phyloP scores from a whole-genome alignment of 2,797 vertebrate genomes.

The Falco concolor region DNA sequence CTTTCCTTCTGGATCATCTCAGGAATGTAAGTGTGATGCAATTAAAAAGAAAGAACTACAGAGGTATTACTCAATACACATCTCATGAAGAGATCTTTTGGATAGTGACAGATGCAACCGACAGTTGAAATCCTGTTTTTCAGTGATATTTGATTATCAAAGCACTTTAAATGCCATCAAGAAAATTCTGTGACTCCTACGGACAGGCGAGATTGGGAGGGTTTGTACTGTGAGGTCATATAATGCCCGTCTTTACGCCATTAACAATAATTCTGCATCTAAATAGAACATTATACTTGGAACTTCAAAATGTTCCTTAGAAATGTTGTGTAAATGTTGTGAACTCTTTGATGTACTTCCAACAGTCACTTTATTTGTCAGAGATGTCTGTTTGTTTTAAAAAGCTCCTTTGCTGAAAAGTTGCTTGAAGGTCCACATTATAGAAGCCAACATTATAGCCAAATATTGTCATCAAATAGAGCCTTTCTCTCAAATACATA shows the following conservation, averaged over 20 bases:
- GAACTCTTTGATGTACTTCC: not conserved
- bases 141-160: not conserved
- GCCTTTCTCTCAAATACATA: not conserved
- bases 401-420: not conserved
- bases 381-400: not conserved
- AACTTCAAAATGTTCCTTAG: not conserved
- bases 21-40: not conserved
- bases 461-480: not conserved
- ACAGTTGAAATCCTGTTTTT: not conserved
- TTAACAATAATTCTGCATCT: not conserved
- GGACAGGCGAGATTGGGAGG: rapidly evolving
- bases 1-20: not conserved
- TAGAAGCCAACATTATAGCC: not conserved
- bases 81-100: not conserved
- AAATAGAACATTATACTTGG: not conserved
- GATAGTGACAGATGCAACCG: not conserved
- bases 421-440: rapidly evolving
- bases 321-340: not conserved
- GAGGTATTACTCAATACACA: not conserved
- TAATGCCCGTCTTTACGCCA: not conserved
- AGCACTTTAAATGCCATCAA: not conserved
- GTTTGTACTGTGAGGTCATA: not conserved
- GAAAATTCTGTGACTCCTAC: not conserved
- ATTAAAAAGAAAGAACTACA: not conserved
- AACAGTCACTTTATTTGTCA: not conserved